Percentiles rank a stretch among this genome's conserved stretches.
These are phyloP conservation scores for Deilephila porcellus DNA, from an alignment of 2,888 invertebrate species.

Conservation along the genomic window DNA sequence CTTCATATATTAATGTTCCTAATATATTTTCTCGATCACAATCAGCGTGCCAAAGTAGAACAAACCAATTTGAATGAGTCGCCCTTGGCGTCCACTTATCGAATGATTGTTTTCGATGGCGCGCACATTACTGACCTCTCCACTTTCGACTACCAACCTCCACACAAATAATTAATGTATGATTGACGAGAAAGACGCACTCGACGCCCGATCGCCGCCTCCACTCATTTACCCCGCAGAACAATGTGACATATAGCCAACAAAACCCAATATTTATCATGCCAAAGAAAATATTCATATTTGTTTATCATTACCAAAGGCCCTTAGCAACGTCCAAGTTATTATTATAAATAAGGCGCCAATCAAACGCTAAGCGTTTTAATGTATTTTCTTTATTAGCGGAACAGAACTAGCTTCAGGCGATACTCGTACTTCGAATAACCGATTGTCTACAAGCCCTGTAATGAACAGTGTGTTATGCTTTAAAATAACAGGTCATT, in stretches of 20 bases:
- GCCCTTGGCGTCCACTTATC: conserved; percentile 64
- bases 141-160: conserved; percentile 60
- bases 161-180: conserved; percentile 62
- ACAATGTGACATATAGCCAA: conserved; percentile 33
- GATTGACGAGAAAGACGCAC: conserved; percentile 52
- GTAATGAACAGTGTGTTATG: conserved; percentile 36
- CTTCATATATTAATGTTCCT: too few species aligned
- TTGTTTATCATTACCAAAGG: conserved; percentile 50
- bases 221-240: conserved; percentile 41
- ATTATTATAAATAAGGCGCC: conserved; percentile 19
- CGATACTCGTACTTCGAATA: conserved; percentile 27
- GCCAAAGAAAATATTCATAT: conserved; percentile 42
- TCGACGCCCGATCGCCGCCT: conserved; percentile 43
- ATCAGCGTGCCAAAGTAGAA: conserved; percentile 40
- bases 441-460: conserved; percentile 22
- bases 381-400: conserved; percentile 17
- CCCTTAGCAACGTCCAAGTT: conserved; percentile 28
- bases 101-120: conserved; percentile 69
- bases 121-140: conserved; percentile 61
- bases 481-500: conserved; percentile 63
- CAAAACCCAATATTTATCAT: conserved; percentile 26
- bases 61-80: conserved; percentile 56
- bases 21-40: conserved; percentile 10
- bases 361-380: conserved; percentile 11
- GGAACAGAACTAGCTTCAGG: conserved; percentile 9